A percentile compares a stretch with the other conserved stretches of the same genome.
Evolutionary conservation across 2,797 vertebrate genomes (phyloP).

Genomic region (Chelonia mydas): DNA sequence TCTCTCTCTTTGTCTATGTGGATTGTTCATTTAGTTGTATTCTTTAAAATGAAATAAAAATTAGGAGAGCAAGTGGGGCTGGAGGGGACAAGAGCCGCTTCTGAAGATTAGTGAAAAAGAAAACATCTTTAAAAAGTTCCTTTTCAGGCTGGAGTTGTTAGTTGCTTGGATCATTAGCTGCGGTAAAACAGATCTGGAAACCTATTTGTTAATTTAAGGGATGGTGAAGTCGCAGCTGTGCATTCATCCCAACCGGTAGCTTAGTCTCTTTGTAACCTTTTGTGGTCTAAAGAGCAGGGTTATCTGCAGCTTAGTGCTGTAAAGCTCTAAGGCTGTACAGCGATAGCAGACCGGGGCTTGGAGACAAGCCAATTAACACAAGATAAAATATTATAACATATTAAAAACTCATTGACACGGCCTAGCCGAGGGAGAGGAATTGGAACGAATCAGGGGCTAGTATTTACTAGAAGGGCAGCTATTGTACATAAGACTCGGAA

Average conservation of each 20-base stretch:
- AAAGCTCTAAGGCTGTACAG: background rate
- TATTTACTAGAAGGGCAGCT: background rate
- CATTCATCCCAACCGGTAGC: background rate
- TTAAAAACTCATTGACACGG: accelerated
- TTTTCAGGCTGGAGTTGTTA: background rate
- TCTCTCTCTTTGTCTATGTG: background rate
- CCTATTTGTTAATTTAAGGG: background rate
- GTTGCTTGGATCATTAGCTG: background rate
- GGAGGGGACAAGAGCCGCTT: constrained; percentile 17
- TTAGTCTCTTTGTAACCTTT: background rate
- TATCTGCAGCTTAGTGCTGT: background rate
- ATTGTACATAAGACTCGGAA: background rate
- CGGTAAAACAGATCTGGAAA: background rate
- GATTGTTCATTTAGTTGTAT: background rate
- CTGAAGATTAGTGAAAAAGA: background rate
- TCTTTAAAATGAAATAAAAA: background rate
- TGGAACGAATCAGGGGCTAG: background rate
- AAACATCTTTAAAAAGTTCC: background rate
- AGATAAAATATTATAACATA: accelerated
- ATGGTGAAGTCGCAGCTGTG: background rate
- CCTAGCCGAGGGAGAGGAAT: accelerated
- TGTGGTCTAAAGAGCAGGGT: background rate
- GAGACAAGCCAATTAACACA: background rate
- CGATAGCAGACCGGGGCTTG: background rate
- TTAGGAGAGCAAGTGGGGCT: background rate